Evolutionary conservation across 2,797 vertebrate genomes (phyloP).

Genomic region (Ptychobarbus kaznakovi): DNA sequence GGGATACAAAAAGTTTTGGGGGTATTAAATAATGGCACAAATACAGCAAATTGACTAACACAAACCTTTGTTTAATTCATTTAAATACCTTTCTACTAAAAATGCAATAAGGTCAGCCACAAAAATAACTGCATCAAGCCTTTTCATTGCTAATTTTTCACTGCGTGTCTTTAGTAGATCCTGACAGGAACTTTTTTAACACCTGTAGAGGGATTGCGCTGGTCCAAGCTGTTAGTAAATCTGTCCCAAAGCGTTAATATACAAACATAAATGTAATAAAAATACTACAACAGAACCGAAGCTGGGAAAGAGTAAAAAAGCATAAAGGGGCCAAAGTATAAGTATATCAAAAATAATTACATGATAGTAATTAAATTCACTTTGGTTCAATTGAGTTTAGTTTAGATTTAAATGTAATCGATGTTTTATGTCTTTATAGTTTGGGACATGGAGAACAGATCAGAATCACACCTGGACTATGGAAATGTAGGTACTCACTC

Average conservation of each 20-base stretch:
- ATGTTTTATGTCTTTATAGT: background rate
- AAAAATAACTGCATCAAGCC: background rate
- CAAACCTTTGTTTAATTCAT: too few species aligned
- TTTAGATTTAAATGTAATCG: background rate
- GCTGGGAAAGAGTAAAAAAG: background rate
- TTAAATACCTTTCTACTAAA: background rate
- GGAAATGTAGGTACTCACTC: background rate
- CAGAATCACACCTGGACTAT: background rate
- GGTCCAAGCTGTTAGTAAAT: too few species aligned
- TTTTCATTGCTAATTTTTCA: background rate
- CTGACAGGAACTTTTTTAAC: background rate
- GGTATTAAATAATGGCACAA: background rate
- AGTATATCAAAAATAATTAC: background rate
- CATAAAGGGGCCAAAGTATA: background rate
- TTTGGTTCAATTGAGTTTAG: background rate
- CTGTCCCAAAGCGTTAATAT: background rate
- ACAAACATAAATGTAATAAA: background rate
- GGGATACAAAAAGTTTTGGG: too few species aligned
- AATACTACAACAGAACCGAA: background rate
- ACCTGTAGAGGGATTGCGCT: background rate
- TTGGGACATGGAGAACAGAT: slow-evolving; percentile 5
- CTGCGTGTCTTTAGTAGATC: background rate
- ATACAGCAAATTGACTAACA: background rate
- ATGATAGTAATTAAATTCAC: background rate
- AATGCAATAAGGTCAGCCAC: too few species aligned